Percentiles rank a stretch among this genome's conserved stretches.
These are phyloP conservation scores for Serilophus lunatus DNA, from an alignment of 2,113 vertebrate genomes.

Conservation along the genomic window DNA sequence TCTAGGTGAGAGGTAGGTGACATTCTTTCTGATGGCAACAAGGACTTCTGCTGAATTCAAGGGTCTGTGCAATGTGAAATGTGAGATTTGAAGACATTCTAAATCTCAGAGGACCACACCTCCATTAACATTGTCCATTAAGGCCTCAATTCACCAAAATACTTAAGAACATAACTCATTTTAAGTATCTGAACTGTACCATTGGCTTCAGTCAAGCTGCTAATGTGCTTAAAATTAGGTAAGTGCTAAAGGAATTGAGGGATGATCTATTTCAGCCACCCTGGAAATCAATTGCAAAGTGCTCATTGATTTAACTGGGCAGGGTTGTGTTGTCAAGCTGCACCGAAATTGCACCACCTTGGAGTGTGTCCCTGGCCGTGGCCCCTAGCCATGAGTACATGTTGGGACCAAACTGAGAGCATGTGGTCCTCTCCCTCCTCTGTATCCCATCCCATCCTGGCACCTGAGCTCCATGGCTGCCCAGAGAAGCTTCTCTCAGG, in stretches of 20 bases:
- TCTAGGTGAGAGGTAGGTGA: not conserved
- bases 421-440: not conserved
- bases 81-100: not conserved
- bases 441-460: not conserved
- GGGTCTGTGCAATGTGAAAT: not conserved
- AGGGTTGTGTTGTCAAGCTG: not conserved
- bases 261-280: not conserved
- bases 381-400: accelerated
- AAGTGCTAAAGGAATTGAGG: not conserved
- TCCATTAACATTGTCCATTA: not conserved
- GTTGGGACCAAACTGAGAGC: not conserved
- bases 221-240: not conserved
- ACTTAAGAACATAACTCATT: not conserved
- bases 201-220: not conserved
- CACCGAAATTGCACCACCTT: accelerated
- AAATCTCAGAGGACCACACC: not conserved
- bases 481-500: accelerated
- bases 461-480: not conserved
- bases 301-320: not conserved
- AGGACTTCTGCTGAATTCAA: not conserved
- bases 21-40: not conserved
- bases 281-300: not conserved
- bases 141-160: not conserved
- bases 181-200: not conserved
- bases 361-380: not conserved